Evolutionary conservation across 2,888 invertebrate genomes (phyloP), one percentile per base, ranked within the genome.

Genomic region (Halictus quadricinctus): DNA sequence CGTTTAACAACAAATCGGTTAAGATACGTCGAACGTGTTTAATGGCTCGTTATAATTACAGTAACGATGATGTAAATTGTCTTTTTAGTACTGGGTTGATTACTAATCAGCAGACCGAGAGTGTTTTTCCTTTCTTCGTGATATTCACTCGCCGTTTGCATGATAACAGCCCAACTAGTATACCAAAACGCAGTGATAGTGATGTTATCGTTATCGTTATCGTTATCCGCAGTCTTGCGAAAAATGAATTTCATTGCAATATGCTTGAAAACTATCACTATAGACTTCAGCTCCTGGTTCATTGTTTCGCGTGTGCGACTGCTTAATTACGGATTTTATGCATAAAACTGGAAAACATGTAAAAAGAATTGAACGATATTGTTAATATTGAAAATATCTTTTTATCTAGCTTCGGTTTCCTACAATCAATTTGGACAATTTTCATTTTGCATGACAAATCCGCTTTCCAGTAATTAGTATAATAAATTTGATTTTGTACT

Each of bases 31-130:
- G 13, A 25, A 7, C 21, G 29, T 5, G 15, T 21, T 15, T 58
- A 77, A 46, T 58, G 48, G 25, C 69, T 18, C 54, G 25, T 78
- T 58, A 72, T n/a, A 78, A 78, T 78, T 78, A 78, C 5, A 10
- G n/a, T 70, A 41, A 72, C 70, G 70, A 29, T 18, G 36, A 8
- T 66, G 72, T 69, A 25, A 81, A 79, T 58, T 46, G 66, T n/a
- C 50, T 5, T 50, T 60, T 81, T 66, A 73, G 79, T 25, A 43
- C 3, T 13, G 36, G 36, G 21, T 15, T 7, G 70, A 70, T 82
- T 81, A 46, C 41, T 25, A 10, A 21, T 15, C 29, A 21, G n/a
- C 36, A 4, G 46, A 70, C 75, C 70, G 60, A 15, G 5, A 76
- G 25, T 21, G 2, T 75, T 41, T 70, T 8, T 21, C 58, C 41